Evolutionary conservation across 2,888 invertebrate species (phyloP), one percentile per base, ranked within the genome.

Genomic region (Yponomeuta plumbellus): DNA sequence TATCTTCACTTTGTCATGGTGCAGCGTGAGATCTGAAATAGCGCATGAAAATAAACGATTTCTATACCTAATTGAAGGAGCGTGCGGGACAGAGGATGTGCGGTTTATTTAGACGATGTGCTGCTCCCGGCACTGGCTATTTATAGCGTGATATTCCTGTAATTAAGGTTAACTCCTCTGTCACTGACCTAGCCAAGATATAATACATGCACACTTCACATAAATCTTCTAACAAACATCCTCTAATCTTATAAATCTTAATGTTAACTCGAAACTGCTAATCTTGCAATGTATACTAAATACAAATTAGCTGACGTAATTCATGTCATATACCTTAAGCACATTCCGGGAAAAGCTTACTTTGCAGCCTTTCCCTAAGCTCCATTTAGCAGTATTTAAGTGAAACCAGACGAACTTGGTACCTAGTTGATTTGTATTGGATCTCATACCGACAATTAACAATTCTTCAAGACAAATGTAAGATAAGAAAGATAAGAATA

Each of bases 161-260:
- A 70, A 71, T 64, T 64, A 64, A 64, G 56, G 22, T 52, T 64
- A 73, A 71, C 71, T 73, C 68, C 69, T 78, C 79, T 80, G 82
- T 82, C 80, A 83, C 84, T 85, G 84, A 83, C 84, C 83, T 82
- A 83, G 76, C 81, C 76, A 61, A 63, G 52, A 66, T 52, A 34
- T 61, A 64, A 57, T 6, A 11, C 4, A 11, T 44, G 44, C 10
- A 8, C 10, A 44, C 11, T 44, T 44, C 13, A 13, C 44, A 44
- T 13, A 44, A 1, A 13, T 52, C 17, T 52, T 52, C 34, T 34
- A 34, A 52, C 44, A 17, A 13, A 13, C 17, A 17, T 52, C 44
- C 13, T 52, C 17, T 13, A 17, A 1, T 52, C 17, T 52, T 52
- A 52, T 1, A 13, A 44, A 13, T 39, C 39, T 39, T 39, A 39